Evolutionary conservation across 2,888 invertebrate species (phyloP).

Genomic region (Eurois occulta): DNA sequence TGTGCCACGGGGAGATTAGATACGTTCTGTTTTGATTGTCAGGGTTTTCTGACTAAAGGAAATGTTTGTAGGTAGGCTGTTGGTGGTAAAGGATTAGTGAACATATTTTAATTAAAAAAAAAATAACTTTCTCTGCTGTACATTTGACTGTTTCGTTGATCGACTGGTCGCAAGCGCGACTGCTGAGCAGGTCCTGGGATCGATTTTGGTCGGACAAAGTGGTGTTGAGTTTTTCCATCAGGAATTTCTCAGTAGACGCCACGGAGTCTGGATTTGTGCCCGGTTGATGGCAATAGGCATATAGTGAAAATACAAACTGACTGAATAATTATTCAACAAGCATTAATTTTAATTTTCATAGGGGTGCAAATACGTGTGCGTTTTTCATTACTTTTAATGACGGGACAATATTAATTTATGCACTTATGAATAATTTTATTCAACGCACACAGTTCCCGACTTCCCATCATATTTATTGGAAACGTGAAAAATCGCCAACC

Average conservation of each 20-base stretch:
- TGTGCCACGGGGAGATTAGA: conserved; percentile 72
- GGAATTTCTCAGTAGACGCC: too few relatives aligned
- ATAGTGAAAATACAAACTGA: too few relatives aligned
- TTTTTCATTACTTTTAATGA: conserved; percentile 51
- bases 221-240: too few relatives aligned
- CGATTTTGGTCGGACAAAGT: too few relatives aligned
- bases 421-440: conserved; percentile 65
- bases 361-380: conserved; percentile 8
- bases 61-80: conserved; percentile 12
- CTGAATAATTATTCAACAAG: conserved; percentile 16
- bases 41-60: conserved; percentile 42
- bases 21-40: conserved; percentile 58
- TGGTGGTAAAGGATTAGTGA: conserved; percentile 1
- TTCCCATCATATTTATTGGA: conserved; percentile 58
- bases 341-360: conserved; percentile 8
- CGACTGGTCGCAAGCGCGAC: too few relatives aligned
- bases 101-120: neutral
- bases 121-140: too few relatives aligned
- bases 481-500: conserved; percentile 72
- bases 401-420: conserved; percentile 51
- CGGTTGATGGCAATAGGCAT: too few relatives aligned
- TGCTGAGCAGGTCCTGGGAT: too few relatives aligned
- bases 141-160: too few relatives aligned
- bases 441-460: conserved; percentile 33
- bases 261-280: too few relatives aligned